Base-by-base conservation (phyloP, 2,888 invertebrate genomes). In the Atherix ibis region DNA sequence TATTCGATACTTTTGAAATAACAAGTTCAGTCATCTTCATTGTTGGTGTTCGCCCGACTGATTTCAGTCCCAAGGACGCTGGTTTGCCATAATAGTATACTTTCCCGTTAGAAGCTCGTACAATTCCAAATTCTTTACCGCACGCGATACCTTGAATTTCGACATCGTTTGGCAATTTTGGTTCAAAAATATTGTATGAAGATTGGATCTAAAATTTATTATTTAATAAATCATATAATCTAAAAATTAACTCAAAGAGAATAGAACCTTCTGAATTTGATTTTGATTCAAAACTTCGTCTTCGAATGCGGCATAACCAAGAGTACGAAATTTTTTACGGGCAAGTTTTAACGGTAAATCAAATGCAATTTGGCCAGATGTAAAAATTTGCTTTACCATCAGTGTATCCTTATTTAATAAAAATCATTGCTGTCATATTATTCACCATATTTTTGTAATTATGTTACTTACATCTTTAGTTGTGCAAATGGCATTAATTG, bases 121-220 rank as follows among this genome's bases (percentile, higher is more conserved):
- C 66, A 27, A 94, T 61, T 2, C 80, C 82, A 57, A 95, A 94
- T 48, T 94, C 92, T 58, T 89, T 91, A 17, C 91, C 92, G 27
- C 83, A 77, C 27, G 73, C 71, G 34, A 94, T 76, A 31, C 71
- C 70, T 9, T 71, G 63, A 1, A 84, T 68, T 46, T 89, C 89
- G 46, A 89, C 85, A 44, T 89, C 88, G 43, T 75, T 67, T 15
- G 63, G 64, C 13, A 71, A 57, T 42, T 71, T 70, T 0, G 70
- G 60, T 38, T 71, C 71, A 49, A 70, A 65, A 4, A 66, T 68
- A 5, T 67, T 58, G 5, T 68, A 69, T 0, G 64, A 54, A 5
- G 70, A 67, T 14, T 66, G 55, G n/a, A 62, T 61, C 37, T 67
- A 62, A 32, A 26, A 22, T 39, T 6, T 8, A 10, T 22, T 22